Evolutionary conservation across 2,888 invertebrate genomes (phyloP), one percentile per base, ranked within the genome.

Genomic region (Drosophila siamana): DNA sequence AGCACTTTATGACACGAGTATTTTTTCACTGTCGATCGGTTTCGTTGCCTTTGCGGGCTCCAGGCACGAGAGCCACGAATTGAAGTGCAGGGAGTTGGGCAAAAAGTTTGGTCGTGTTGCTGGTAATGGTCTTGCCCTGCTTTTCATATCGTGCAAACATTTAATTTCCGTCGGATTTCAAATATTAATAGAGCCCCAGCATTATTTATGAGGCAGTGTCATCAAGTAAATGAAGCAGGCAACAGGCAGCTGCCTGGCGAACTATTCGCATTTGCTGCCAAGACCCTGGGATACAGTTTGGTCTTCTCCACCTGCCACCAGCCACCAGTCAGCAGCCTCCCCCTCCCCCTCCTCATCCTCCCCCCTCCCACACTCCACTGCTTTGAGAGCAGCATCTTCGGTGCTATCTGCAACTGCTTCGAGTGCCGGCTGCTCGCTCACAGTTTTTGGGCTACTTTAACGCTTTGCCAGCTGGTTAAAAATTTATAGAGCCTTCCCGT

Each of bases 161-260:
- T 86, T 81, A 84, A 85, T 85, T 85, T 86, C 76, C 81, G 77
- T 62, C 64, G 61, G 62, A 64, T 43, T 74, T 85, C 78, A 86
- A 86, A 84, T 85, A 86, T 85, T 86, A 84, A 85, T 84, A 69
- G 86, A 68, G 71, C 64, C 59, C 50, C 28, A 69, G 69, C 77
- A 85, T 85, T 86, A 85, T 86, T 84, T 79, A 85, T 85, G 84
- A 82, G 82, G 51, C 72, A 63, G 74, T 84, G 85, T 85, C 86
- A 82, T 85, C 86, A 82, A 72, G 80, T 76, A 86, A 83, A 86
- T 81, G 84, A 84, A 83, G 65, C 79, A 75, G 71, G 79, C 68
- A 71, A 65, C 56, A 38, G 70, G 57, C 60, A 46, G 40, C 33
- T 44, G 5, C 13, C 47, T 13, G 16, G 4, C 33, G 6, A 8